Evolutionary conservation across 2,113 vertebrate species (phyloP), one percentile per base, ranked within the genome.

Genomic region (Heterochromis multidens): DNA sequence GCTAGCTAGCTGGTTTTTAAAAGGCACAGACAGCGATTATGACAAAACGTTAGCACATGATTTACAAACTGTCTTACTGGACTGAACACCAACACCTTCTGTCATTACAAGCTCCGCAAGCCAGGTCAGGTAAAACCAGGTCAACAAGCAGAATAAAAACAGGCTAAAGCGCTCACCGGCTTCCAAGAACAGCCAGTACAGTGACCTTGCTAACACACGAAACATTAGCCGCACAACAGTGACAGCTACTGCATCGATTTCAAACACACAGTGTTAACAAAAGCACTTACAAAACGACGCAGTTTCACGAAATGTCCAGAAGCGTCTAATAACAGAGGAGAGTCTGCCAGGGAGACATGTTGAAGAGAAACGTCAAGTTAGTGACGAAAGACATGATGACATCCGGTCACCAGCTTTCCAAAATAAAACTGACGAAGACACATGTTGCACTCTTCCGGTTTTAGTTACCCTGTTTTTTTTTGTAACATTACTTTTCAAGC

Each of bases 271-370:
- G 1, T 3, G 2, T 27, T 8, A 33, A 21, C 3, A 17, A 0
- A 13, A 12, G 17, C 35, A 92, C 93, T 93, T 72, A 94, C 93
- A 80, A 80, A 85, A 77, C 23, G 52, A 57, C 72, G 83, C 10
- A 19, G 81, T 56, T 85, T 65, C 33, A 9, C 74, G 43, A 58
- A 72, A 61, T 81, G 63, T 81, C 85, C 84, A 82, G 60, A 80
- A 63, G 72, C 67, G 83, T 62, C 87, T 94, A 94, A 8, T 87
- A 77, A 81, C 70, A 35, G 59, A 84, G 37, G 31, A 37, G 43
- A 61, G 79, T 77, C 87, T 83, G 87, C 79, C 33, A 82, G 31
- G 83, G 60, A 86, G 85, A 89, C 92, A 94, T 94, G 92, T 63
- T 84, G 89, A 86, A 77, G 67, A 54, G 46, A 80, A 21, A 2